Evolutionary conservation across 2,113 vertebrate genomes (phyloP).

Genomic region (Salvator merianae): DNA sequence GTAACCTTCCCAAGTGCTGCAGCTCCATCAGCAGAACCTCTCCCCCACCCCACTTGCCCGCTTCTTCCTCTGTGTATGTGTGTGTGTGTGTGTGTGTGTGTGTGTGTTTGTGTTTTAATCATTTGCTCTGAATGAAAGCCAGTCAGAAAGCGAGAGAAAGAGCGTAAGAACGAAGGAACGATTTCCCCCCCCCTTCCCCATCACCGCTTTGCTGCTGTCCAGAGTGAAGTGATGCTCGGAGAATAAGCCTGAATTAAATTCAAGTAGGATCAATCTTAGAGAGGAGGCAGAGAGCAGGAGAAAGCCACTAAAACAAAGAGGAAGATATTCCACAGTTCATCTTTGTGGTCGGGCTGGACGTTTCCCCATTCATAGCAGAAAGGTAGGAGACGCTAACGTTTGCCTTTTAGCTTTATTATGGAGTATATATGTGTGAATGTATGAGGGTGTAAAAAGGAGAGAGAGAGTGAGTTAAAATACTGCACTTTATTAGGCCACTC

Average conservation of each 20-base stretch:
- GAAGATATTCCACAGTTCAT: constrained; percentile 38
- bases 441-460: too few relatives aligned
- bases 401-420: constrained; percentile 27
- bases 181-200: constrained; percentile 64
- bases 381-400: constrained; percentile 72
- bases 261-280: constrained; percentile 68
- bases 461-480: background rate
- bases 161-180: constrained; percentile 50
- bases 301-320: background rate
- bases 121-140: constrained; percentile 77
- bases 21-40: constrained; percentile 63
- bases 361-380: constrained; percentile 67
- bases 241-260: constrained; percentile 77
- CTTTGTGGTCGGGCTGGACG: constrained; percentile 61
- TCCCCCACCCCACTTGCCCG: constrained; percentile 33
- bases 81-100: background rate
- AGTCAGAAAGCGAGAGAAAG: constrained; percentile 63
- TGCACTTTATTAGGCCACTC: constrained; percentile 48
- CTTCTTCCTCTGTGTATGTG: too few relatives aligned
- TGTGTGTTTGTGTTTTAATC: constrained; percentile 49
- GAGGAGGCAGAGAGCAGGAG: background rate
- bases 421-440: background rate
- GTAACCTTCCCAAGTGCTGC: constrained; percentile 74
- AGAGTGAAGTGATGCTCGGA: constrained; percentile 79
- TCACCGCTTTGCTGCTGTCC: constrained; percentile 69